Conservation (phyloP, 2,113 vertebrate genomes). For the Mustelus asterias region DNA sequence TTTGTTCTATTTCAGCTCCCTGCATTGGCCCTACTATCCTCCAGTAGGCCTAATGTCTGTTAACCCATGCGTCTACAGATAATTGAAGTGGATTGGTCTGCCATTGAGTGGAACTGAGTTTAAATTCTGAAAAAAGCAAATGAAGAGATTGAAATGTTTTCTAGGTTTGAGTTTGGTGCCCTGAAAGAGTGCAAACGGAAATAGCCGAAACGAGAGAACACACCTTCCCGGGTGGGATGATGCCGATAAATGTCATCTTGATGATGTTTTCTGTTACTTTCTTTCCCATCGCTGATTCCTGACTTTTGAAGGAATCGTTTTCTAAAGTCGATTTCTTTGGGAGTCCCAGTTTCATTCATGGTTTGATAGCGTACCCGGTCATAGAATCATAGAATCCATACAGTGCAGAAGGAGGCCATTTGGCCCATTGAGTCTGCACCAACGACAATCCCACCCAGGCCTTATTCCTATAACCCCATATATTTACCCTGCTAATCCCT, state of each 20-base stretch:
- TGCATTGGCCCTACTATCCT: background rate
- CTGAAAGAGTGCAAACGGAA: background rate
- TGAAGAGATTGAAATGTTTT: background rate
- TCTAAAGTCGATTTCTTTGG: background rate
- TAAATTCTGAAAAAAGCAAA: background rate
- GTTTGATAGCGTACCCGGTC: no score
- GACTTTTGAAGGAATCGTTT: background rate
- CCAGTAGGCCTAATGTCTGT: background rate
- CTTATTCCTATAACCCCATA: no score
- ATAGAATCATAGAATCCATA: no score
- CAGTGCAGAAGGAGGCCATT: no score
- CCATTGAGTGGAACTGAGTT: background rate
- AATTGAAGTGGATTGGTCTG: background rate
- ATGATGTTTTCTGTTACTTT: background rate
- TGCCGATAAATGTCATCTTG: background rate
- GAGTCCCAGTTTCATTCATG: background rate
- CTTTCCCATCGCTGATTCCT: background rate
- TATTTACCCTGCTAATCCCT: no score
- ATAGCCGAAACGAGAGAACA: background rate
- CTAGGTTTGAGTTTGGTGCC: background rate
- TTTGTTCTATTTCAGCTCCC: background rate
- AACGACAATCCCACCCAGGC: no score
- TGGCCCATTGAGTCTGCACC: no score
- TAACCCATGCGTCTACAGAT: background rate
- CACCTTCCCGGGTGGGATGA: no score